These are phyloP conservation scores for Acleris cristana DNA, from an alignment of 2,888 invertebrate genomes.

Conservation along the genomic window DNA sequence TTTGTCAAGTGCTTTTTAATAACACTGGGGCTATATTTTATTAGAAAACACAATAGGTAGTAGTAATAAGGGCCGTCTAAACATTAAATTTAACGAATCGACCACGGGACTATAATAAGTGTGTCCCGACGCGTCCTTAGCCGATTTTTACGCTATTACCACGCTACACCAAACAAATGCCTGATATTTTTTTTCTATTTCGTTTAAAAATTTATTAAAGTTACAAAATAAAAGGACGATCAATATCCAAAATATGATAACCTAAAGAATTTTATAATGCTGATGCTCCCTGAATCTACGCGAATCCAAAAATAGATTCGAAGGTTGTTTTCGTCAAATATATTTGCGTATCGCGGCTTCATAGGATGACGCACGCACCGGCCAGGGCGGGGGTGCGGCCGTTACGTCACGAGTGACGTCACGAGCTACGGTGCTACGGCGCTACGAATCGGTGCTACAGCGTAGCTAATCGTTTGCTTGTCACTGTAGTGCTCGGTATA, in stretches of 20 bases:
- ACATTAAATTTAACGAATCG: too few species aligned
- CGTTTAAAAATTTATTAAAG: too few species aligned
- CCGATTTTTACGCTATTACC: too few species aligned
- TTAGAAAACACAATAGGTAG: too few species aligned
- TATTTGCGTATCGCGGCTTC: slow-evolving; percentile 32
- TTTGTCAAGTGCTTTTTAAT: not conserved
- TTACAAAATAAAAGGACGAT: not conserved
- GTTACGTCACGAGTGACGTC: slow-evolving; percentile 75
- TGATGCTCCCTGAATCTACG: slow-evolving; percentile 1
- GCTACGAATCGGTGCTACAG: slow-evolving; percentile 50
- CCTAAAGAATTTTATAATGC: too few species aligned
- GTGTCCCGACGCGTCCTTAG: too few species aligned
- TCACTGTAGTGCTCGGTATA: slow-evolving; percentile 37
- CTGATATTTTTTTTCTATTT: too few species aligned
- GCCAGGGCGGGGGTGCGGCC: slow-evolving; percentile 61
- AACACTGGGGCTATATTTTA: too few species aligned
- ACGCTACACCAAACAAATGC: too few species aligned
- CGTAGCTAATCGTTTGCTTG: slow-evolving; percentile 42
- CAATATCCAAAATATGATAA: not conserved
- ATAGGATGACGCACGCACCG: slow-evolving; percentile 52
- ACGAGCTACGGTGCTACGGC: slow-evolving; percentile 46
- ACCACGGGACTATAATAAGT: too few species aligned
- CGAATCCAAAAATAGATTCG: slow-evolving; percentile 24
- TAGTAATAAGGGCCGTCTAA: too few species aligned
- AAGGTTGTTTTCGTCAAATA: slow-evolving; percentile 36